phyloP scores from a whole-genome alignment of 2,888 invertebrate species.

The Anoplius nigerrimus region DNA sequence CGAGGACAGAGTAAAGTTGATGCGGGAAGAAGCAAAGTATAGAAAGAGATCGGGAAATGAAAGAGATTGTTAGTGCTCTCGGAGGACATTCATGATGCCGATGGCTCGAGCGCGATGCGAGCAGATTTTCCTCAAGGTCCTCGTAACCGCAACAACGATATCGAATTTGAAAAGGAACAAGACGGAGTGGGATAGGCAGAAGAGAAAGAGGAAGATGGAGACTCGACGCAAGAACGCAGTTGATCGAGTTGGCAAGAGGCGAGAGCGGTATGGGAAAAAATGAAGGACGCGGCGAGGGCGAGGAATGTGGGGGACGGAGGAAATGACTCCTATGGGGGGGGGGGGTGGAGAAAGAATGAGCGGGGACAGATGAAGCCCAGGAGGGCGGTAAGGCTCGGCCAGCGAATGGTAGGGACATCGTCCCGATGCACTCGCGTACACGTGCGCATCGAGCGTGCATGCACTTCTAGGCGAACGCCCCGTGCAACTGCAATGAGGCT shows the following conservation, averaged over 20 bases:
- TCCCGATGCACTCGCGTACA: slow-evolving; percentile 42
- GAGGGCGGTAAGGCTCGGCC: slow-evolving; percentile 62
- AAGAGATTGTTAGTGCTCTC: slow-evolving; percentile 23
- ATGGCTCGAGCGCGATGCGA: neutral
- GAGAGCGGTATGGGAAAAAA: slow-evolving; percentile 7
- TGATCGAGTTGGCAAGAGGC: slow-evolving; percentile 8
- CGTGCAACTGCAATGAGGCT: slow-evolving; percentile 35
- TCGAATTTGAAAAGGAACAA: slow-evolving; percentile 1
- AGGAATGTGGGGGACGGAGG: slow-evolving; percentile 24
- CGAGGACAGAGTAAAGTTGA: no score
- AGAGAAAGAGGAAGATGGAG: slow-evolving; percentile 1
- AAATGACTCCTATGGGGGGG: slow-evolving; percentile 54
- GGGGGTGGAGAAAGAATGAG: slow-evolving; percentile 38
- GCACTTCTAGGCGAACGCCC: neutral
- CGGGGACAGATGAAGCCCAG: slow-evolving; percentile 64
- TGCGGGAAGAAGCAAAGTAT: neutral
- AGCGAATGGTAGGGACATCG: slow-evolving; percentile 57
- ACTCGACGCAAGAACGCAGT: slow-evolving; percentile 5
- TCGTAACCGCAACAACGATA: slow-evolving; percentile 30
- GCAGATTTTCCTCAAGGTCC: slow-evolving; percentile 24
- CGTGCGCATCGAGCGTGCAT: slow-evolving; percentile 1
- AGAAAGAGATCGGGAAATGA: neutral
- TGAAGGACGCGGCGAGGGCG: slow-evolving; percentile 15
- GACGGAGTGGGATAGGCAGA: slow-evolving; percentile 8
- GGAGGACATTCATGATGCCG: slow-evolving; percentile 28